Conservation (phyloP, 2,888 invertebrate genomes). For the Drosophila macrospina region DNA sequence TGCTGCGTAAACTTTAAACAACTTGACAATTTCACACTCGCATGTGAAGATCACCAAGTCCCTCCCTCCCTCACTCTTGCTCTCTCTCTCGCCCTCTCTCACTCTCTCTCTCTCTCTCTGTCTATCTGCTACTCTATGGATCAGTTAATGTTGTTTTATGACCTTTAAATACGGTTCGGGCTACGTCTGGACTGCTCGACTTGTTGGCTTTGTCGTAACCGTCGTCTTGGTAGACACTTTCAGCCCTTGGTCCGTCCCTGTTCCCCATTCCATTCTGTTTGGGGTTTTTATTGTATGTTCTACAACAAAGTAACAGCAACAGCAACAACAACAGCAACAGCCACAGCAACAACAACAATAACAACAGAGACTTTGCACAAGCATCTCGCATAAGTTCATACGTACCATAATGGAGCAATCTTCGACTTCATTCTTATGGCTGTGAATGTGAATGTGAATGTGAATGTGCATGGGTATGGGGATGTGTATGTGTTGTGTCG, state of each 20-base stretch:
- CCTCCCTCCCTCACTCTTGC: slow-evolving; percentile 3
- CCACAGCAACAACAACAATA: slow-evolving; percentile 46
- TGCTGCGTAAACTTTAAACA: slow-evolving; percentile 81
- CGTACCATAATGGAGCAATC: slow-evolving; percentile 70
- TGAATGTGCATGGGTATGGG: slow-evolving; percentile 5
- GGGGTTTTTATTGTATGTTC: slow-evolving; percentile 58
- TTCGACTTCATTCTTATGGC: slow-evolving; percentile 33
- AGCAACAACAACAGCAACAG: slow-evolving; percentile 39
- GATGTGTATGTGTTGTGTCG: slow-evolving; percentile 11
- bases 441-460: slow-evolving; percentile 20
- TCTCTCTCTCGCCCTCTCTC: too few species aligned
- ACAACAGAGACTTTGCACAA: slow-evolving; percentile 30
- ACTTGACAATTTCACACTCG: slow-evolving; percentile 81
- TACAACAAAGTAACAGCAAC: slow-evolving; percentile 76
- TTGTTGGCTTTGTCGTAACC: slow-evolving; percentile 74
- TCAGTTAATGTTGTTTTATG: slow-evolving; percentile 75
- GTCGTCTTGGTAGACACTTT: slow-evolving; percentile 36
- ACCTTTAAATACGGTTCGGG: slow-evolving; percentile 71
- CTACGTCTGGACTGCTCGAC: slow-evolving; percentile 63
- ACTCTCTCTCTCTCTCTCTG: not conserved
- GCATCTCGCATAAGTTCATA: slow-evolving; percentile 18
- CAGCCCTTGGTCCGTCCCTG: slow-evolving; percentile 61
- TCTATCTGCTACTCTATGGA: slow-evolving; percentile 33
- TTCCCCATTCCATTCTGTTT: slow-evolving; percentile 35
- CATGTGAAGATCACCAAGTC: slow-evolving; percentile 66